A percentile compares a stretch with the other conserved stretches of the same genome.
Conservation (phyloP, 23 tunicate genomes). For the Ciona savignyi region DNA sequence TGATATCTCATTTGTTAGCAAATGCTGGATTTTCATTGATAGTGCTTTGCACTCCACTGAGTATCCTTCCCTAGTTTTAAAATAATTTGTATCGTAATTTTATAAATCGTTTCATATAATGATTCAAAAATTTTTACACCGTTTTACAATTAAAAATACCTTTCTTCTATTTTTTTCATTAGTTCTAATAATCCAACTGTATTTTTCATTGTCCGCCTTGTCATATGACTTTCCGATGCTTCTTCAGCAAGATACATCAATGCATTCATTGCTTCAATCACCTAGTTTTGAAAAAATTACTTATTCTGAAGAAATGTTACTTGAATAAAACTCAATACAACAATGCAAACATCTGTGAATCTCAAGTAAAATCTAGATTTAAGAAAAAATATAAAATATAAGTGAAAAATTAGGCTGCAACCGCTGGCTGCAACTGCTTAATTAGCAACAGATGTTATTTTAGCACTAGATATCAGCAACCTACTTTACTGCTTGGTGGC, state of each 20-base stretch:
- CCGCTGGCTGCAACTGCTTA: too few species aligned
- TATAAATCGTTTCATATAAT: slow-evolving; percentile 21
- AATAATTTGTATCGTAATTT: too few species aligned
- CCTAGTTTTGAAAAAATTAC: too few species aligned
- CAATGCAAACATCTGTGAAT: too few species aligned
- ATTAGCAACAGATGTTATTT: too few species aligned
- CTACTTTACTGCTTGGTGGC: too few species aligned
- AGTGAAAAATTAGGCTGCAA: too few species aligned
- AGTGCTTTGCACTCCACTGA: slow-evolving; percentile 61
- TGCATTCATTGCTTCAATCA: slow-evolving; percentile 78
- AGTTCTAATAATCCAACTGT: slow-evolving; percentile 61
- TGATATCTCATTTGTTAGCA: slow-evolving; percentile 15
- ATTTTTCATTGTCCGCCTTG: slow-evolving; percentile 31
- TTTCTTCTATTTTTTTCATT: slow-evolving; percentile 67
- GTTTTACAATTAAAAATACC: slow-evolving; percentile 11
- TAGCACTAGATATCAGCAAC: too few species aligned
- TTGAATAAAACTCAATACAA: too few species aligned
- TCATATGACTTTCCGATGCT: slow-evolving; percentile 43
- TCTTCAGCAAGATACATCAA: slow-evolving; percentile 72
- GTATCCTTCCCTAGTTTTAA: slow-evolving; percentile 46
- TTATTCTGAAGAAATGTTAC: too few species aligned
- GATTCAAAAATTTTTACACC: neutral
- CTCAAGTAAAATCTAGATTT: too few species aligned
- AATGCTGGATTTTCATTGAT: slow-evolving; percentile 65
- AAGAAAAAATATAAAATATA: too few species aligned